Percentiles rank a stretch among this genome's conserved stretches.
phyloP scores from a whole-genome alignment of 2,113 vertebrate species.

The Phyllopteryx taeniolatus region DNA sequence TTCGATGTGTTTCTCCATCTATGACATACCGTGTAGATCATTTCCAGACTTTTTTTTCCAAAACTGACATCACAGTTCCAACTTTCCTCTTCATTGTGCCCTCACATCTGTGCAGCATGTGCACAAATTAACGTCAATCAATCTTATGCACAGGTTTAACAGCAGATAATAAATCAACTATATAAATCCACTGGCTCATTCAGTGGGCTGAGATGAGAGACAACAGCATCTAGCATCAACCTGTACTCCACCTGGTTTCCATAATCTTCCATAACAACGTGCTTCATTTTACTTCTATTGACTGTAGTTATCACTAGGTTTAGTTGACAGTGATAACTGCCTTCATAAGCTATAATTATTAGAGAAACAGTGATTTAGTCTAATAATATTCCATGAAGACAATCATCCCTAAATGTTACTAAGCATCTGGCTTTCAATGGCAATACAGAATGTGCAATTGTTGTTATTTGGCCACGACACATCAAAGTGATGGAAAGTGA shows the following conservation, averaged over 20 bases:
- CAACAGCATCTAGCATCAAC: neutral
- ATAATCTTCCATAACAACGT: constrained; percentile 33
- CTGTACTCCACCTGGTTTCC: neutral
- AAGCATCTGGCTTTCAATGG: constrained; percentile 8
- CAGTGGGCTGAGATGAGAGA: neutral
- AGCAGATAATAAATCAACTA: neutral
- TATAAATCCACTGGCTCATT: neutral
- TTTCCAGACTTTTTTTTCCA: neutral
- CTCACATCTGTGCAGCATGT: neutral
- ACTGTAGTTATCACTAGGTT: neutral
- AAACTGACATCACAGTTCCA: neutral
- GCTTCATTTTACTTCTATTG: neutral
- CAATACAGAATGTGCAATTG: constrained; percentile 5
- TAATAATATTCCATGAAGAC: constrained; percentile 36
- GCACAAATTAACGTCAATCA: neutral
- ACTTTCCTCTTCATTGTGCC: neutral
- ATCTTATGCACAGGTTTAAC: neutral
- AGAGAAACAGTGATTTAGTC: neutral
- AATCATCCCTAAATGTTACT: constrained; percentile 21
- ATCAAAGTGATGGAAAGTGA: constrained; percentile 35
- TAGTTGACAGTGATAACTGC: neutral
- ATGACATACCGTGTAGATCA: neutral
- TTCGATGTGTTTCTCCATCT: constrained; percentile 11
- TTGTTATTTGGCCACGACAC: constrained; percentile 34
- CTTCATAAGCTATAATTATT: constrained; percentile 6